These are phyloP conservation scores for Platysteira castanea DNA, from an alignment of 2,113 vertebrate genomes.

Conservation along the genomic window DNA sequence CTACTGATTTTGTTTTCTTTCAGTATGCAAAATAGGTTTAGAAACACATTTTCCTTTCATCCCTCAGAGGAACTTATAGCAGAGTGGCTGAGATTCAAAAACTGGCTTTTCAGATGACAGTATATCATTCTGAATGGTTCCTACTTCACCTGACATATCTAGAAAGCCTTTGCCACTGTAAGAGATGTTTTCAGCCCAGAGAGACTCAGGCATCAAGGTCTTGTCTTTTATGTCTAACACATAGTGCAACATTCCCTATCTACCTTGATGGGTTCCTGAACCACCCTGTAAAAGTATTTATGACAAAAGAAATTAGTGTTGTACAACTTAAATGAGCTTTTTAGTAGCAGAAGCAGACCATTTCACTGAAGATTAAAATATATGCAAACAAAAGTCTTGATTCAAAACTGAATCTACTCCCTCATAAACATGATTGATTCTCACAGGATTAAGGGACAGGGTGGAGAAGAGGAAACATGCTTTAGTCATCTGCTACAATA, in stretches of 20 bases:
- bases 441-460: neutral
- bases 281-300: neutral
- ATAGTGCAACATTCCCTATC: neutral
- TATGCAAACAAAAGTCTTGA: neutral
- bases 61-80: neutral
- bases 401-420: neutral
- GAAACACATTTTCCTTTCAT: neutral
- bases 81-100: neutral
- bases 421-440: neutral
- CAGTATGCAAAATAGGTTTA: neutral
- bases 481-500: neutral
- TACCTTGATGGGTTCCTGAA: neutral
- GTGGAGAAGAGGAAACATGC: neutral
- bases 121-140: neutral
- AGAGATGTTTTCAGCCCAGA: neutral
- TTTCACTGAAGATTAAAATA: neutral
- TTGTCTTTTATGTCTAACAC: neutral
- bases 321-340: neutral
- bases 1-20: constrained; percentile 33
- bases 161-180: neutral
- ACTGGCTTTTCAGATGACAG: neutral
- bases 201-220: neutral
- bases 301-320: neutral
- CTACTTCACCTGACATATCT: neutral
- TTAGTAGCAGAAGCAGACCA: neutral